Base-by-base conservation (phyloP, 2,888 invertebrate genomes). In the Ochropleura leucogaster region DNA sequence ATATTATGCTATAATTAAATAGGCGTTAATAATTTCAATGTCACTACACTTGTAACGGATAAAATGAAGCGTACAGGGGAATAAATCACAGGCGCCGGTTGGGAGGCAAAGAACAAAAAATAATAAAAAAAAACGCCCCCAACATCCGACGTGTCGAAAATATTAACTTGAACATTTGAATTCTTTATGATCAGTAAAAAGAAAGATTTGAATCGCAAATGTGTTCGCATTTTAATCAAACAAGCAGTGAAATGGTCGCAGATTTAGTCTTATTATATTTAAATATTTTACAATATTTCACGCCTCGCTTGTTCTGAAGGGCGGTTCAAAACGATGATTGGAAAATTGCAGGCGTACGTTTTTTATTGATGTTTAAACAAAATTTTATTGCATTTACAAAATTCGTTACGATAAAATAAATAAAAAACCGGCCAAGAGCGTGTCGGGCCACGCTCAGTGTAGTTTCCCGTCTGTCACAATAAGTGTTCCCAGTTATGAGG, bases 101-200 rank as follows among this genome's bases (percentile, higher is more conserved):
- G 88, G 88, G 81, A 68, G 77, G 76, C 73, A 79, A 88, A 88
- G 88, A 87, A 87, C 82, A 85, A 83, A 85, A 82, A 82, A 69
- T 44, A 81, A n/a, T 20, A 47, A 66, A 91, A 92, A 88, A 88
- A 88, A 88, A 20, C 16, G 67, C 53, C 68, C 75, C 90, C 88
- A 87, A 85, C 82, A 87, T 88, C 57, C 90, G 90, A 95, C 95
- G 95, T 94, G 95, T 94, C 93, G 93, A 93, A 94, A 95, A 95
- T 95, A 95, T 95, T 94, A 95, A 95, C 94, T 92, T 89, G 90
- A 90, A 88, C 93, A 95, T 96, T 96, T 95, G 95, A 96, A 95
- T 95, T 94, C 94, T 95, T 96, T 95, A 95, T 95, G 96, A 95
- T 95, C 95, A 93, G 95, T 94, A 95, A 95, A 94, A 95, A 93